Base-by-base conservation (phyloP, 2,113 vertebrate genomes). In the Vidua chalybeata region DNA sequence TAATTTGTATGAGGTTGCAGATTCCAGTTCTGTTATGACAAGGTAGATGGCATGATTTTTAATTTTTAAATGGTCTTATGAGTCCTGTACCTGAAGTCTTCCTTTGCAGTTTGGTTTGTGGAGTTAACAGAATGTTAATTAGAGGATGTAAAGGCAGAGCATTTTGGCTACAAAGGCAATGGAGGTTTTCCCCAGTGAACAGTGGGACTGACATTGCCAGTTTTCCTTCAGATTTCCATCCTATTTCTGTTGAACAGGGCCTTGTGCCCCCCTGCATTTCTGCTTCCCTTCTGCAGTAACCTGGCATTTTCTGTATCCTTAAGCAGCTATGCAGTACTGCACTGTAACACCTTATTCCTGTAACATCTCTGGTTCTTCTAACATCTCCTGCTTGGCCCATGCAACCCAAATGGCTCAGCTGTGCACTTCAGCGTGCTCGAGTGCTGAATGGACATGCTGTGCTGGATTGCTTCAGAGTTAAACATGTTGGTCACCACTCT, bases 371-470 rank as follows among this genome's bases (percentile, higher is more conserved):
- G 9, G 5, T 91, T 94, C 35, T 59, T 76, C n/a, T 71, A 10
- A 4, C n/a, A 30, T 20, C 23, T 78, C 9, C 48, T 33, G 10
- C 54, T 83, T 73, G 73, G 33, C 18, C 13, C 9, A 2, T 28
- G 35, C 1, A 1, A 27, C 51, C 0, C 1, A 39, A 54, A 58
- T 22, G 39, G 21, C 71, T 74, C 0, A 1, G 30, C 20, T 17
- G 1, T 83, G 37, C 17, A 9, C 8, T 54, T 16, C 0, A 0
- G 1, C 72, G 10, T 7, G 4, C 48, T 71, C 2, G 3, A 48
- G 9, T 13, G 13, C 67, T 68, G 66, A 85, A 24, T 26, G 15
- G 22, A 12, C 35, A 51, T 54, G 71, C 5, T 33, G 0, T 35
- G 11, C 55, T 78, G 13, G 31, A 21, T 35, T 71, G 52, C 18